These are phyloP conservation scores for Sinhomidia bicolor DNA, from an alignment of 2,888 invertebrate genomes.

Conservation along the genomic window DNA sequence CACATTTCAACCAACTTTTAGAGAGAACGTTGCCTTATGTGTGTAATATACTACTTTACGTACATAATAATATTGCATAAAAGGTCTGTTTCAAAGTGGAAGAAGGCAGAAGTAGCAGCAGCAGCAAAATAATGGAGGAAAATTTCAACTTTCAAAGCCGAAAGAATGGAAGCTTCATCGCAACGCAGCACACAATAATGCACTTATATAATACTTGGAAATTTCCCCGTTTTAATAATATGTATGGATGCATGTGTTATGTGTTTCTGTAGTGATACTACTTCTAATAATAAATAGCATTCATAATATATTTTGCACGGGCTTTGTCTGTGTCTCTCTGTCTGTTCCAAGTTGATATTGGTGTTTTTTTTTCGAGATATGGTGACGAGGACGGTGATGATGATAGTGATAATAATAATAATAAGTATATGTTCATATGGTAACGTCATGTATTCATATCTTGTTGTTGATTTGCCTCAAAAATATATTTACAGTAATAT, in stretches of 20 bases:
- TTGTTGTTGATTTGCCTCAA: background rate
- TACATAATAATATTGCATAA: constrained; percentile 64
- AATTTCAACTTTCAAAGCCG: constrained; percentile 38
- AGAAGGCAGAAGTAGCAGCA: too few species aligned
- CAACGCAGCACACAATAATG: constrained; percentile 36
- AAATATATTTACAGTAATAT: constrained; percentile 40
- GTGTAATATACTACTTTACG: constrained; percentile 65
- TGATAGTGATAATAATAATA: background rate
- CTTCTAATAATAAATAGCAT: constrained; percentile 20
- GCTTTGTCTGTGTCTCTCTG: background rate
- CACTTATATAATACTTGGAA: background rate
- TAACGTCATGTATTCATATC: background rate
- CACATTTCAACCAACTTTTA: constrained; percentile 35
- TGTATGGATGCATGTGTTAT: background rate
- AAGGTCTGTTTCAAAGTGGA: constrained; percentile 50
- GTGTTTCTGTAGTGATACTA: background rate
- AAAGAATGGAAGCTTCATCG: constrained; percentile 49
- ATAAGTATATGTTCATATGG: too few species aligned
- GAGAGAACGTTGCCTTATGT: constrained; percentile 30
- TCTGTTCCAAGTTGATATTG: background rate
- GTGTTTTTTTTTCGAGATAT: background rate
- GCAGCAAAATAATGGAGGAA: constrained; percentile 56
- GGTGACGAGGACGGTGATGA: background rate
- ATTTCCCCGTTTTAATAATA: background rate
- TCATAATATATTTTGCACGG: constrained; percentile 58